A percentile compares a stretch with the other conserved stretches of the same genome.
Evolutionary conservation across 2,797 vertebrate species (phyloP).

Genomic region (Hyperoplus immaculatus): DNA sequence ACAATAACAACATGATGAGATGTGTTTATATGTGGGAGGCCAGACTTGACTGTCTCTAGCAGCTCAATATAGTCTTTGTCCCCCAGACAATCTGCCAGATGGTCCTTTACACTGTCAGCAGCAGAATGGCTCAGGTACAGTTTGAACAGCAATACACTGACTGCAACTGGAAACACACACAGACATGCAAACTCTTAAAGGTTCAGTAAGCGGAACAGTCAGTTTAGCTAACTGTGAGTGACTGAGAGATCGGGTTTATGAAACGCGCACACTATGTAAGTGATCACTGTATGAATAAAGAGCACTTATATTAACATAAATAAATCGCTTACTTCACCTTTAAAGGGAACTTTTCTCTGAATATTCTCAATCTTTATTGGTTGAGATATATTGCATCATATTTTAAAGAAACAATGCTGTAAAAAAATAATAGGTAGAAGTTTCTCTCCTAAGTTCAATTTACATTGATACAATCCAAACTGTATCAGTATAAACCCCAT

Average conservation of each 20-base stretch:
- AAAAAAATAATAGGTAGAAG: too few species aligned
- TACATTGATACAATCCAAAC: background rate
- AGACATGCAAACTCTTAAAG: too few species aligned
- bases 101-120: constrained; percentile 21
- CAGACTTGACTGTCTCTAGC: constrained; percentile 61
- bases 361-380: background rate
- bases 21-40: constrained; percentile 60
- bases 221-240: too few species aligned
- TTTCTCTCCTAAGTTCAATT: background rate
- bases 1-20: constrained; percentile 70
- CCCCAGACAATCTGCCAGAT: constrained; percentile 75
- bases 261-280: too few species aligned
- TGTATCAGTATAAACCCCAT: too few species aligned
- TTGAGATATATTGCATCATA: background rate
- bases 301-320: too few species aligned
- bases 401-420: background rate
- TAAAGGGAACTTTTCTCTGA: too few species aligned
- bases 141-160: constrained; percentile 19
- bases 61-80: constrained; percentile 83
- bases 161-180: constrained; percentile 9
- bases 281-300: too few species aligned
- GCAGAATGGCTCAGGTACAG: background rate
- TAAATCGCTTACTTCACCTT: too few species aligned
- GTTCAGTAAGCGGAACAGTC: too few species aligned
- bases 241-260: too few species aligned